These are phyloP conservation scores for Lepidurus couesii DNA, from an alignment of 1,140 invertebrate genomes.

Conservation along the genomic window DNA sequence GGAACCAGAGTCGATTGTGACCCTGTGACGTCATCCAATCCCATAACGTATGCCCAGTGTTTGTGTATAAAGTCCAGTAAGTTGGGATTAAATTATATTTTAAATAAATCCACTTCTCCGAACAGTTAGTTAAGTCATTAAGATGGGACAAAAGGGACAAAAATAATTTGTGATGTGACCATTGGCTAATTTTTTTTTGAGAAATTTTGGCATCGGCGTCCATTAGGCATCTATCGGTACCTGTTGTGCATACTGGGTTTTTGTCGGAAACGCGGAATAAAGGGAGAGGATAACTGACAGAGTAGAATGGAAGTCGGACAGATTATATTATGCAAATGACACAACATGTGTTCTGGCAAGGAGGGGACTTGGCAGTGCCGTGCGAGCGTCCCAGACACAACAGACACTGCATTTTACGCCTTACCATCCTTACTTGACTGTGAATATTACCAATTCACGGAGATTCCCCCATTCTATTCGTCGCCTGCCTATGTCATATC, in stretches of 20 bases:
- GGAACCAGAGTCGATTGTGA: too few relatives aligned
- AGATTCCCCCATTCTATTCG: too few relatives aligned
- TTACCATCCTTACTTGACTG: neutral
- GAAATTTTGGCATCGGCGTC: neutral
- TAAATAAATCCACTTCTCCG: too few relatives aligned
- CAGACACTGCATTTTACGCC: neutral
- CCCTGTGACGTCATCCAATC: too few relatives aligned
- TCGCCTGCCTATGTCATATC: too few relatives aligned
- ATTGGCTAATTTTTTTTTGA: neutral
- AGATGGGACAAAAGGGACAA: too few relatives aligned
- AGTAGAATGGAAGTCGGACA: neutral
- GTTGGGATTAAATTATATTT: too few relatives aligned
- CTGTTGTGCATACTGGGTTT: neutral
- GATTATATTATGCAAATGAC: conserved; percentile 22
- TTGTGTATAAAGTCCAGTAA: too few relatives aligned
- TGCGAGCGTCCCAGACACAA: neutral
- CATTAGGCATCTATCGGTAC: neutral
- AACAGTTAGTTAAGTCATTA: too few relatives aligned
- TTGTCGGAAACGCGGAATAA: neutral
- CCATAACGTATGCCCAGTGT: too few relatives aligned
- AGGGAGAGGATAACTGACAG: neutral
- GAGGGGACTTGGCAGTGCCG: neutral
- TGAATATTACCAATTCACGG: too few relatives aligned
- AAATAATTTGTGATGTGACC: neutral
- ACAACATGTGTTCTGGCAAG: neutral